Percentiles rank a stretch among this genome's conserved stretches.
Conservation (phyloP, 1,140 invertebrate genomes). For the Caenorhabditis tropicalis region DNA sequence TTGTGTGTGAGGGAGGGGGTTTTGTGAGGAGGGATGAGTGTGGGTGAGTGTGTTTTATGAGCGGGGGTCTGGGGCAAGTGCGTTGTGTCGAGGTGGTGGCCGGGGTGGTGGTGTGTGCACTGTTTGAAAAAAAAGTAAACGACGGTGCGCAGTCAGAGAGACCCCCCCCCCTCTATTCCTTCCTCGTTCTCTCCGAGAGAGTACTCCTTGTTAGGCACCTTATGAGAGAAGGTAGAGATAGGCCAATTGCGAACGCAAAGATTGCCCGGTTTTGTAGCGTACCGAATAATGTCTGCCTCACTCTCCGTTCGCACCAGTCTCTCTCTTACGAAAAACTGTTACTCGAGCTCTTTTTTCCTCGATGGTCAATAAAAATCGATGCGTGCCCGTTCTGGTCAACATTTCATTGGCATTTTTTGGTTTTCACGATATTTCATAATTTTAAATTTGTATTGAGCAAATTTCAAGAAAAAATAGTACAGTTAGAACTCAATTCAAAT, state of each 20-base stretch:
- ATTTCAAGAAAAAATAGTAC: too few relatives aligned
- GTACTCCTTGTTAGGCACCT: background rate
- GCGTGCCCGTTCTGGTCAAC: background rate
- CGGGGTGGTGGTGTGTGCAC: slow-evolving; percentile 29
- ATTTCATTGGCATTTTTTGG: background rate
- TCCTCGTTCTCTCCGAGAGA: background rate
- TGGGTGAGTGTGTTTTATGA: slow-evolving; percentile 43
- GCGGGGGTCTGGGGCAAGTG: slow-evolving; percentile 24
- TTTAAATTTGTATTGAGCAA: too few relatives aligned
- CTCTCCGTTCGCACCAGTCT: background rate
- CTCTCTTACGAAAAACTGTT: background rate
- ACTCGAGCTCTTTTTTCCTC: background rate
- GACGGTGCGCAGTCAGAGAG: slow-evolving; percentile 10
- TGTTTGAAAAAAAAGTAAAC: slow-evolving; percentile 42
- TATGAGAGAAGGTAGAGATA: background rate
- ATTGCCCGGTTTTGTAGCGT: background rate
- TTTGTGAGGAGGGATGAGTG: slow-evolving; percentile 36
- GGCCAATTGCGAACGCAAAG: slow-evolving; percentile 34
- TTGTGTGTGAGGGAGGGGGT: background rate
- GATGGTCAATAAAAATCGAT: slow-evolving; percentile 7
- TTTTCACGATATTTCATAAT: too few relatives aligned
- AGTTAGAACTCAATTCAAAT: too few relatives aligned
- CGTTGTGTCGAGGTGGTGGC: slow-evolving; percentile 29
- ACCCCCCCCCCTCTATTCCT: background rate
- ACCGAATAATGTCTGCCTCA: slow-evolving; percentile 16